Conservation (phyloP, 2,113 vertebrate species). For the Argyrosomus japonicus region DNA sequence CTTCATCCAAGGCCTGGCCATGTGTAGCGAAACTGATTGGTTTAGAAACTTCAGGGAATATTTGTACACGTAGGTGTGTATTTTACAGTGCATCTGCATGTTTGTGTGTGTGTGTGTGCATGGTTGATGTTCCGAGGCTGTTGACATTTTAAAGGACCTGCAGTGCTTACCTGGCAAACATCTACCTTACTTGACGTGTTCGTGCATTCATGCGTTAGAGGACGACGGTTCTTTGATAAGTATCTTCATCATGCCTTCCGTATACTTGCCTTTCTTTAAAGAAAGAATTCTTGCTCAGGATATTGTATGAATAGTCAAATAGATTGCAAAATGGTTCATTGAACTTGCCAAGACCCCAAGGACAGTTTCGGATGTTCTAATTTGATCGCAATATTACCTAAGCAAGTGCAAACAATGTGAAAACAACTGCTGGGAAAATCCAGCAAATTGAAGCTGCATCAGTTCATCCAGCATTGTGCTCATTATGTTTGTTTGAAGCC, state of each 20-base stretch:
- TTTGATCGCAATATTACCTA: slow-evolving; percentile 19
- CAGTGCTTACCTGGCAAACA: slow-evolving; percentile 14
- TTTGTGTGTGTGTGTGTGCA: neutral
- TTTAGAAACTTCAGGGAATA: slow-evolving; percentile 44
- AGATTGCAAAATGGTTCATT: neutral
- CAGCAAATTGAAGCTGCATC: neutral
- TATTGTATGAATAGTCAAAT: slow-evolving; percentile 11
- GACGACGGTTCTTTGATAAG: neutral
- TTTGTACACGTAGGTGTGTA: slow-evolving; percentile 9
- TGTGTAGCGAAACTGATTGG: slow-evolving; percentile 16
- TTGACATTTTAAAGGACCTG: slow-evolving; percentile 21
- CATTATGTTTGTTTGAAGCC: neutral
- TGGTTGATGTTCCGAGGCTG: slow-evolving; percentile 8
- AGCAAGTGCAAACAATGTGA: slow-evolving; percentile 28
- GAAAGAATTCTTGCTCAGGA: neutral
- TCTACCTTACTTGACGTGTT: neutral
- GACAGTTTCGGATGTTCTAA: slow-evolving; percentile 24
- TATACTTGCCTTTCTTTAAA: neutral
- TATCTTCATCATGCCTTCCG: neutral
- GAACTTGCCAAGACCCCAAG: slow-evolving; percentile 26
- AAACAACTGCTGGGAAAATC: slow-evolving; percentile 23
- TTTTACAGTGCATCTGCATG: neutral
- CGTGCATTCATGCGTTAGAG: slow-evolving; percentile 6
- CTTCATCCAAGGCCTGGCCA: neutral
- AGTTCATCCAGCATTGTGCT: slow-evolving; percentile 16